Percentiles rank a stretch among this genome's conserved stretches.
Evolutionary conservation across 2,888 invertebrate species (phyloP).

Genomic region (Eumerus sabulonum): DNA sequence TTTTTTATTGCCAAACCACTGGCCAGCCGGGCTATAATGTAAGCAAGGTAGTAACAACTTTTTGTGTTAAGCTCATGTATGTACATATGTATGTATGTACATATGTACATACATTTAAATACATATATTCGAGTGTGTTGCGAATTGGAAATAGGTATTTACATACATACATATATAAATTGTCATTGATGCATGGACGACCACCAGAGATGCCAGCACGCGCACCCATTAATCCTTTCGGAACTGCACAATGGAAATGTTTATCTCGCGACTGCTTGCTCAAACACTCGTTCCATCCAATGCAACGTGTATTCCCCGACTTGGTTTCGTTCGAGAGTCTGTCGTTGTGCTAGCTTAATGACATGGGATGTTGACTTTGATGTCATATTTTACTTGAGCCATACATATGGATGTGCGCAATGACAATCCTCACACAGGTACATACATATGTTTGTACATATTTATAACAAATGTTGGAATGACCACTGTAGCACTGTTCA

Average conservation of each 20-base stretch:
- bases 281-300: conserved; percentile 11
- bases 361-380: conserved; percentile 69
- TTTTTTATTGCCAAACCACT: too few relatives aligned
- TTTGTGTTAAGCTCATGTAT: too few relatives aligned
- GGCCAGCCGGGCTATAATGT: too few relatives aligned
- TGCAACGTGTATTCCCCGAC: not conserved
- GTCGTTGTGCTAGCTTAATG: conserved; percentile 60
- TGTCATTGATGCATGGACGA: conserved; percentile 77
- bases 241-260: conserved; percentile 27
- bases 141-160: too few relatives aligned
- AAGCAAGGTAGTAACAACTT: too few relatives aligned
- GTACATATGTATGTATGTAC: too few relatives aligned
- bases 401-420: conserved; percentile 37
- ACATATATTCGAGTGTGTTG: too few relatives aligned
- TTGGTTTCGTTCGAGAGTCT: conserved; percentile 30
- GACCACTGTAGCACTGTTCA: conserved; percentile 42
- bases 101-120: too few relatives aligned
- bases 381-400: conserved; percentile 69
- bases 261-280: conserved; percentile 10
- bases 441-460: too few relatives aligned
- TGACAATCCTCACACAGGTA: conserved; percentile 1
- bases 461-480: conserved; percentile 25
- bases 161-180: conserved; percentile 29
- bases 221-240: conserved; percentile 68
- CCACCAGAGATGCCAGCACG: conserved; percentile 72